Evolutionary conservation across 1,140 invertebrate genomes (phyloP).

Genomic region (Panagrolaimus sp.): DNA sequence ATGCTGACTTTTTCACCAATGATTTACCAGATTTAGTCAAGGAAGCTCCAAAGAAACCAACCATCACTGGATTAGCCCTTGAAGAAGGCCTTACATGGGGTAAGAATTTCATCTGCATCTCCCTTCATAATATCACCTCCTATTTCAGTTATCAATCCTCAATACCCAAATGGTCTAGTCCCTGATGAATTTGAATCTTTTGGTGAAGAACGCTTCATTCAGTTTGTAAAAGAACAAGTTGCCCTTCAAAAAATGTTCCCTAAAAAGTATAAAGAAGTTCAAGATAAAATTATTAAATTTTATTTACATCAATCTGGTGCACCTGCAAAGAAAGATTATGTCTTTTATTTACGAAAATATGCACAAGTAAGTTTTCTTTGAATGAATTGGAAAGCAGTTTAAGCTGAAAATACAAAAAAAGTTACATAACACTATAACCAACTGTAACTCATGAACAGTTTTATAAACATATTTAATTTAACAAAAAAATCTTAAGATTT

Average conservation of each 20-base stretch:
- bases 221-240: not conserved
- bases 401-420: too few species aligned
- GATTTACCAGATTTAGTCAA: not conserved
- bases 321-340: not conserved
- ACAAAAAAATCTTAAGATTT: too few species aligned
- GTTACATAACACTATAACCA: too few species aligned
- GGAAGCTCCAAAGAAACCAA: not conserved
- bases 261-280: constrained; percentile 1
- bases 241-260: not conserved
- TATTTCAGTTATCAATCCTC: too few species aligned
- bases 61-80: not conserved
- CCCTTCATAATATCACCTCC: too few species aligned
- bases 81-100: not conserved
- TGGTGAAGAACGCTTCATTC: not conserved
- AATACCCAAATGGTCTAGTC: too few species aligned
- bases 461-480: too few species aligned
- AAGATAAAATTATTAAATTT: constrained; percentile 2
- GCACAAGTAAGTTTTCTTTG: not conserved
- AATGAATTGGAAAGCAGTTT: not conserved
- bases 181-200: too few species aligned
- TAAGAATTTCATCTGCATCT: not conserved
- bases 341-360: not conserved
- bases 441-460: too few species aligned
- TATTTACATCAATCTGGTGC: constrained; percentile 1
- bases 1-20: constrained; percentile 11